Percentiles rank a stretch among this genome's conserved stretches.
Conservation (phyloP, 2,888 invertebrate species). For the Hypselothyrea guttata region DNA sequence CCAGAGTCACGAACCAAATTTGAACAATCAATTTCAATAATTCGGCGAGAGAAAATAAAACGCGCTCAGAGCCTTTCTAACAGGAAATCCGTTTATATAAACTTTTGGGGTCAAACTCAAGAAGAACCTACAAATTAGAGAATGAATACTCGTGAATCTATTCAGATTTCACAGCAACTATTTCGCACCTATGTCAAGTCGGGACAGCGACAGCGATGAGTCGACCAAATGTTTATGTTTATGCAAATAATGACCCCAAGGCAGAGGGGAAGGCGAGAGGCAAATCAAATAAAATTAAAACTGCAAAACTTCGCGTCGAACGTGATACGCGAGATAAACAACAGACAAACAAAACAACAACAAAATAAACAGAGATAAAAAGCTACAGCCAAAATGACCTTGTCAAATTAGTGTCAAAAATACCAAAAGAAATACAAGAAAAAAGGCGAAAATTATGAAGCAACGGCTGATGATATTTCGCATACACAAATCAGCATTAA, state of each 20-base stretch:
- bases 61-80: conserved; percentile 66
- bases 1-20: conserved; percentile 57
- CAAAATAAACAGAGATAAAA: conserved; percentile 20
- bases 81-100: conserved; percentile 66
- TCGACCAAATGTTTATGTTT: conserved; percentile 60
- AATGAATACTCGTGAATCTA: too few species aligned
- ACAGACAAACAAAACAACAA: conserved; percentile 6
- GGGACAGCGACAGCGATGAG: conserved; percentile 36
- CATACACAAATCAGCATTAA: conserved; percentile 35
- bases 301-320: conserved; percentile 30
- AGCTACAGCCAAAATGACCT: conserved; percentile 52
- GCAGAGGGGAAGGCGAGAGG: not conserved
- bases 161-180: conserved; percentile 65
- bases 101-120: conserved; percentile 53
- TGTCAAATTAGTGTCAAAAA: conserved; percentile 72
- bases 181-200: conserved; percentile 59
- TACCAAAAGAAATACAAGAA: conserved; percentile 40
- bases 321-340: conserved; percentile 37
- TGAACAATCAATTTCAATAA: conserved; percentile 62
- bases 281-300: conserved; percentile 31
- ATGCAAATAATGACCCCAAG: conserved; percentile 58
- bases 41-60: conserved; percentile 17
- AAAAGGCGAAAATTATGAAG: conserved; percentile 13
- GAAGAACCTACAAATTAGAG: conserved; percentile 65
- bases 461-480: conserved; percentile 20